A percentile compares a stretch with the other conserved stretches of the same genome.
These are phyloP conservation scores for Carterocephalus palaemon DNA, from an alignment of 2,888 invertebrate species.

Conservation along the genomic window DNA sequence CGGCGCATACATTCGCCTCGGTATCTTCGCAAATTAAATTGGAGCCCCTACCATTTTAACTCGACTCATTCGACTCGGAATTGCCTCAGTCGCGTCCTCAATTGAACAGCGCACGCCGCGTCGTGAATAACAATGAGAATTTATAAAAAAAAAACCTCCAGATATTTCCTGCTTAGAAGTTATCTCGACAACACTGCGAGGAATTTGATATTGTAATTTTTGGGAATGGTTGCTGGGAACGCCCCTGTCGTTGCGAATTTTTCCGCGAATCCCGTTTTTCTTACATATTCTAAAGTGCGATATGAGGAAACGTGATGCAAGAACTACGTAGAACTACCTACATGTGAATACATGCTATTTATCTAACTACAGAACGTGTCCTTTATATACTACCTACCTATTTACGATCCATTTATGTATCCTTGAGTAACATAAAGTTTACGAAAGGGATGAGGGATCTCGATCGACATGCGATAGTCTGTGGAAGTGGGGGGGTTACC, in stretches of 20 bases:
- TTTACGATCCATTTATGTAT: too few species aligned
- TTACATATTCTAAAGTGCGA: too few species aligned
- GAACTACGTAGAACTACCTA: too few species aligned
- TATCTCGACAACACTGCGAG: not conserved
- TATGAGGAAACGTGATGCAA: too few species aligned
- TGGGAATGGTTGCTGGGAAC: too few species aligned
- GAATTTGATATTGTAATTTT: slow-evolving; percentile 2
- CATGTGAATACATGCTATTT: too few species aligned
- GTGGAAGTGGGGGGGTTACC: slow-evolving; percentile 44
- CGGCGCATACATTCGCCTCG: slow-evolving; percentile 16
- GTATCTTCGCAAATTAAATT: slow-evolving; percentile 24
- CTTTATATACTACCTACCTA: too few species aligned
- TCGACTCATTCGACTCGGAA: slow-evolving; percentile 24
- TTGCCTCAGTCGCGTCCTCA: slow-evolving; percentile 21
- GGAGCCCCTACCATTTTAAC: slow-evolving; percentile 22
- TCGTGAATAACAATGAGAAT: slow-evolving; percentile 21
- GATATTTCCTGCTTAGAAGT: slow-evolving; percentile 8
- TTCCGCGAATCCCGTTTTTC: too few species aligned
- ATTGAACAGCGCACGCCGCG: slow-evolving; percentile 22
- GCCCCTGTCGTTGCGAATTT: too few species aligned
- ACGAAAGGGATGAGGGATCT: slow-evolving; percentile 36
- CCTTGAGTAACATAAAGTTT: too few species aligned
- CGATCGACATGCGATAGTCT: slow-evolving; percentile 53
- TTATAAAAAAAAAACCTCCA: slow-evolving; percentile 13
- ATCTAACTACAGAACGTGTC: too few species aligned